A percentile compares a stretch with the other conserved stretches of the same genome.
phyloP scores from a whole-genome alignment of 2,113 vertebrate genomes.

The Python bivittatus region DNA sequence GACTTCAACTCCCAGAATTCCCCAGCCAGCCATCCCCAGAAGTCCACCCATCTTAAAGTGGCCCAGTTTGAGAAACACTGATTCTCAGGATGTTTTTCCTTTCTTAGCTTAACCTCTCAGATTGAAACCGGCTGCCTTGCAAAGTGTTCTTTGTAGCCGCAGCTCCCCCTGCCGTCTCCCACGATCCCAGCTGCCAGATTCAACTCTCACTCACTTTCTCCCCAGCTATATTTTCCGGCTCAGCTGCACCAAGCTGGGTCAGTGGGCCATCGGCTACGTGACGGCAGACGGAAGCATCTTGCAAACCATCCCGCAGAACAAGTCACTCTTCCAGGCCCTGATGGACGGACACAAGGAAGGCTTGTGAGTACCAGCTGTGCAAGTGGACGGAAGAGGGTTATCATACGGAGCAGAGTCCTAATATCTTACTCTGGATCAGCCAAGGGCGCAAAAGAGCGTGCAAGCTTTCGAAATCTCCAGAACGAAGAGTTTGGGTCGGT shows the following conservation, averaged over 20 bases:
- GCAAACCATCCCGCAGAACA: constrained; percentile 82
- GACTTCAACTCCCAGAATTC: too few relatives aligned
- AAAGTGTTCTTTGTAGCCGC: background rate
- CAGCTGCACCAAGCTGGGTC: constrained; percentile 85
- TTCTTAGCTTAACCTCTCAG: background rate
- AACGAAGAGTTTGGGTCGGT: background rate
- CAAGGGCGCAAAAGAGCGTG: background rate
- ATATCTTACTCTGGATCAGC: background rate
- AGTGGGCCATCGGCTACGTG: constrained; percentile 89
- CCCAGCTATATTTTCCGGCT: constrained; percentile 79
- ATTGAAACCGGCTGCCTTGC: background rate
- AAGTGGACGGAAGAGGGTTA: background rate
- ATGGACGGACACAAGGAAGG: constrained; percentile 80
- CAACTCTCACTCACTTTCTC: background rate
- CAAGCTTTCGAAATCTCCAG: background rate
- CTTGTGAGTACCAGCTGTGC: constrained; percentile 70
- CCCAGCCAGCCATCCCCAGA: too few relatives aligned
- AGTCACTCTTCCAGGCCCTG: constrained; percentile 79
- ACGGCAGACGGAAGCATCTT: constrained; percentile 73
- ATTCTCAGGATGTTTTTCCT: background rate
- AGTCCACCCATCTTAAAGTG: too few relatives aligned
- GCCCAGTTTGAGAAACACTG: too few relatives aligned
- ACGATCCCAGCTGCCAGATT: background rate
- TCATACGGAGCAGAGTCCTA: background rate
- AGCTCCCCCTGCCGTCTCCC: background rate